Conservation (phyloP, 1,140 invertebrate species). For the Eumeta japonica region DNA sequence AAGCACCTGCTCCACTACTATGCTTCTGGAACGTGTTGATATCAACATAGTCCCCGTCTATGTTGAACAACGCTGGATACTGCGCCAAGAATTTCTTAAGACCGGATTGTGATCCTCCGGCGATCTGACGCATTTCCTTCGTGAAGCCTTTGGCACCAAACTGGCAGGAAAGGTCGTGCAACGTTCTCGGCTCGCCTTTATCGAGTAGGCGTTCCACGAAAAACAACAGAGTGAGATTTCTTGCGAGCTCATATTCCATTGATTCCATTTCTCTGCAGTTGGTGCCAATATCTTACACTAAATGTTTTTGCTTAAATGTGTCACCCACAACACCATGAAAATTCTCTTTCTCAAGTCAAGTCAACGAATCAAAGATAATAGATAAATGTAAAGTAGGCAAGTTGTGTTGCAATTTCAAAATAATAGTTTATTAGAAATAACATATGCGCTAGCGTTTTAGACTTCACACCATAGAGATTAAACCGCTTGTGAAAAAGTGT, state of each 20-base stretch:
- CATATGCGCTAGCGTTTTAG: too few species aligned
- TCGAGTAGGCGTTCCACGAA: constrained; percentile 94
- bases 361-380: constrained; percentile 28
- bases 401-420: not conserved
- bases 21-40: constrained; percentile 74
- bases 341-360: constrained; percentile 38
- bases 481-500: too few species aligned
- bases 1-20: constrained; percentile 48
- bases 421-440: too few species aligned
- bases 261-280: constrained; percentile 75
- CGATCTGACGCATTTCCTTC: constrained; percentile 93
- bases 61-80: constrained; percentile 88
- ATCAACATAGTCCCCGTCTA: constrained; percentile 89
- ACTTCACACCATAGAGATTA: too few species aligned
- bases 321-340: constrained; percentile 58
- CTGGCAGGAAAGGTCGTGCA: constrained; percentile 95
- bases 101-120: constrained; percentile 90
- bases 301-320: constrained; percentile 55
- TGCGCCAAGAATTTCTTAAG: constrained; percentile 88
- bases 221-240: constrained; percentile 93
- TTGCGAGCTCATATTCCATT: constrained; percentile 88
- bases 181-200: constrained; percentile 87
- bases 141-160: constrained; percentile 95
- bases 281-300: constrained; percentile 56
- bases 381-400: too few species aligned